A percentile compares a stretch with the other conserved stretches of the same genome.
Conservation (phyloP, 2,888 invertebrate genomes). For the Pollenia labialis region DNA sequence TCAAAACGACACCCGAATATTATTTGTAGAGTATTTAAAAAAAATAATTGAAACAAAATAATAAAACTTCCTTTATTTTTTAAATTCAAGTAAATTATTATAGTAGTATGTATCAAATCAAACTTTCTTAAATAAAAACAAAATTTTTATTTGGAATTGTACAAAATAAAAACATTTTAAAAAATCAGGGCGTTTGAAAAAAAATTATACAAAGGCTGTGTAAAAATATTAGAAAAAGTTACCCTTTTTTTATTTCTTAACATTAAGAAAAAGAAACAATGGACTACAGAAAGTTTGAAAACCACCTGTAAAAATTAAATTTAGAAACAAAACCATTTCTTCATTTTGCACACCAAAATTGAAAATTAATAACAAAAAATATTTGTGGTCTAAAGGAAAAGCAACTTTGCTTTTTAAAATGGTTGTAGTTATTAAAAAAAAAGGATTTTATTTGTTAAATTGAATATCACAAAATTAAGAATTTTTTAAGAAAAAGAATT, state of each 20-base stretch:
- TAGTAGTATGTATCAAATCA: too few relatives aligned
- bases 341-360: background rate
- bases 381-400: background rate
- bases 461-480: background rate
- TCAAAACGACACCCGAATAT: too few relatives aligned
- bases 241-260: conserved; percentile 3
- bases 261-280: conserved; percentile 2
- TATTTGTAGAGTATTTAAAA: too few relatives aligned
- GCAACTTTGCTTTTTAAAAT: conserved; percentile 4
- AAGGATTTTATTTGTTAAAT: conserved; percentile 26
- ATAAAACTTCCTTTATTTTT: too few relatives aligned
- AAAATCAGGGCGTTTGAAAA: conserved; percentile 60
- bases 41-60: too few relatives aligned
- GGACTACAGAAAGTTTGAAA: conserved; percentile 38
- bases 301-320: conserved; percentile 14
- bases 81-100: too few relatives aligned
- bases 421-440: conserved; percentile 23
- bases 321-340: conserved; percentile 3
- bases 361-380: background rate
- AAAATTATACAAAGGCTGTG: conserved; percentile 61
- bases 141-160: conserved; percentile 38
- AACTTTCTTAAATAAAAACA: background rate
- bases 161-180: conserved; percentile 38
- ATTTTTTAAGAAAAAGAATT: background rate
- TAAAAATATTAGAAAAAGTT: conserved; percentile 48